A percentile compares a stretch with the other conserved stretches of the same genome.
phyloP scores from a whole-genome alignment of 2,888 invertebrate species.

The Drosophila picticornis region DNA sequence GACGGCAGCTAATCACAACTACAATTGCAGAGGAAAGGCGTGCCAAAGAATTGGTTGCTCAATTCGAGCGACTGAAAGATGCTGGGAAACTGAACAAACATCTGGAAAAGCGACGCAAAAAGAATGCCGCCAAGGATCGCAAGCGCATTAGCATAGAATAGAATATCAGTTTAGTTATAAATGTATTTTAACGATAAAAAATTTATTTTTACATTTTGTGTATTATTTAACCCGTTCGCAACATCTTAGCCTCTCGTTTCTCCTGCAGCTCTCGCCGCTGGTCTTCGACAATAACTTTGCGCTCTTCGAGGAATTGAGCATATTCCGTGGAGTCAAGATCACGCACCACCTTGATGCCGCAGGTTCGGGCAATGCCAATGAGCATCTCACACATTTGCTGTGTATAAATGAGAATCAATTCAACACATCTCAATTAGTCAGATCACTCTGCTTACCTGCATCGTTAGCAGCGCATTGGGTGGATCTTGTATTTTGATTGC shows the following conservation, averaged over 20 bases:
- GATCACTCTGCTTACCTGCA: conserved; percentile 69
- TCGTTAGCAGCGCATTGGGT: conserved; percentile 85
- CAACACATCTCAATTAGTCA: not conserved
- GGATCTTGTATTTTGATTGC: conserved; percentile 97
- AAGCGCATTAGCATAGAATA: conserved; percentile 84
- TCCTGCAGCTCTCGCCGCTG: conserved; percentile 92
- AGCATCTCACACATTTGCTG: conserved; percentile 92
- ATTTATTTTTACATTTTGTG: conserved; percentile 12
- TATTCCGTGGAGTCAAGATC: conserved; percentile 93
- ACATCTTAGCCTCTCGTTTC: conserved; percentile 95
- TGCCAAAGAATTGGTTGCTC: conserved; percentile 90
- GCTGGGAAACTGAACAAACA: conserved; percentile 92
- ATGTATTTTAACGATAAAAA: conserved; percentile 63
- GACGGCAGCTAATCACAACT: not conserved
- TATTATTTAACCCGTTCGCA: conserved; percentile 89
- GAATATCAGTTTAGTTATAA: conserved; percentile 41
- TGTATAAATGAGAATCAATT: not conserved
- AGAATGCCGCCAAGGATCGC: conserved; percentile 86
- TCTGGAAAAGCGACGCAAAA: conserved; percentile 92
- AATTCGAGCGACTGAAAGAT: conserved; percentile 92
- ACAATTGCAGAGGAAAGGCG: conserved; percentile 91
- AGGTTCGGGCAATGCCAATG: conserved; percentile 91
- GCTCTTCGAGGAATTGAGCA: conserved; percentile 91
- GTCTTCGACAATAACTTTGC: conserved; percentile 89
- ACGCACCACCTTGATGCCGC: conserved; percentile 94